Conservation (phyloP, 2,888 invertebrate genomes). For the Corbicula japonica region DNA sequence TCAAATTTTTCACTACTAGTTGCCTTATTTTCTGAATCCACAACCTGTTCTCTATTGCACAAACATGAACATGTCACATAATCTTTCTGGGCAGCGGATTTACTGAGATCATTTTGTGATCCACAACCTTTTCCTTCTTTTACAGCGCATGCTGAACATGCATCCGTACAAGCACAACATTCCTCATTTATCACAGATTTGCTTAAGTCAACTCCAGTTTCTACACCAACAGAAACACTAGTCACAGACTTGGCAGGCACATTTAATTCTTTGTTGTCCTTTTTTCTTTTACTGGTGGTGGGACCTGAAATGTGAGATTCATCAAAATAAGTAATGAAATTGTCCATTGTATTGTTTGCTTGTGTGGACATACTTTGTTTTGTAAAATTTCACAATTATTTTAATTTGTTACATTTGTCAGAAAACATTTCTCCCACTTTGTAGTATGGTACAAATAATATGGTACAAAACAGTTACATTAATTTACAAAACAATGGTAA, state of each 20-base stretch:
- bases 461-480: no score
- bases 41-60: conserved; percentile 35
- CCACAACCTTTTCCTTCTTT: conserved; percentile 27
- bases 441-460: no score
- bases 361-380: no score
- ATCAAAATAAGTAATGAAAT: no score
- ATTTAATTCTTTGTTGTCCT: conserved; percentile 31
- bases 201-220: conserved; percentile 32
- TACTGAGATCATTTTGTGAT: conserved; percentile 22
- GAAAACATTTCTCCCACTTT: no score
- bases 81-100: conserved; percentile 21
- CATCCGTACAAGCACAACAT: conserved; percentile 28
- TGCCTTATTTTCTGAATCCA: background rate
- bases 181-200: conserved; percentile 63
- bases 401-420: no score
- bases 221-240: conserved; percentile 20
- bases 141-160: conserved; percentile 29
- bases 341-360: no score
- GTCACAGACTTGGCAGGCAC: conserved; percentile 7
- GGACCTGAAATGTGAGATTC: conserved; percentile 45
- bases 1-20: background rate
- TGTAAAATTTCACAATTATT: background rate
- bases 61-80: conserved; percentile 27
- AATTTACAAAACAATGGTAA: no score
- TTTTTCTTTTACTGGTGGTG: conserved; percentile 44